Conservation (phyloP, 2,888 invertebrate species). For the Bembecia ichneumoniformis region DNA sequence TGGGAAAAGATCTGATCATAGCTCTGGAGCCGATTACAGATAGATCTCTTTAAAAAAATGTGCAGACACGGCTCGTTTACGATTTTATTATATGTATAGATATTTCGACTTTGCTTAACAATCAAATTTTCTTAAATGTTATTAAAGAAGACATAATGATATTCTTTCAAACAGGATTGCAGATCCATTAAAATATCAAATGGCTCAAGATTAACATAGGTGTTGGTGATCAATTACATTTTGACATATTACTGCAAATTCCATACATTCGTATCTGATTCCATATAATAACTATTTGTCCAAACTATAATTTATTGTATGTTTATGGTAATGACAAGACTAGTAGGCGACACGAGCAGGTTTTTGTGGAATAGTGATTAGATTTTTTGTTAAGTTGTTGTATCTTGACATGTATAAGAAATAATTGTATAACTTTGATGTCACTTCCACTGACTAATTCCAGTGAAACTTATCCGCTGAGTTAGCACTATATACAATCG, state of each 20-base stretch:
- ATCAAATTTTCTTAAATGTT: no score
- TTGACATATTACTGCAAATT: constrained; percentile 48
- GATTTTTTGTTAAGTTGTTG: constrained; percentile 44
- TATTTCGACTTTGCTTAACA: no score
- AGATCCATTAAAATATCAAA: constrained; percentile 17
- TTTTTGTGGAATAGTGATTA: constrained; percentile 59
- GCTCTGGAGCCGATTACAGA: no score
- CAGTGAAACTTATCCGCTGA: no score
- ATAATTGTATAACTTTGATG: no score
- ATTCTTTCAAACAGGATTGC: constrained; percentile 9
- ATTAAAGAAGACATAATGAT: no score
- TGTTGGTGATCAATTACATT: constrained; percentile 39
- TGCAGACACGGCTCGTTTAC: no score
- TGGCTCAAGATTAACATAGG: constrained; percentile 27
- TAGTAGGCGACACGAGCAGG: constrained; percentile 49
- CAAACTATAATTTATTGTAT: constrained; percentile 55
- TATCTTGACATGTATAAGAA: constrained; percentile 27
- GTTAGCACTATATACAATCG: no score
- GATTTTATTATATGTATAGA: no score
- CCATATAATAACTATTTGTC: constrained; percentile 61
- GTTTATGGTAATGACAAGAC: constrained; percentile 54
- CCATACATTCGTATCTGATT: constrained; percentile 32
- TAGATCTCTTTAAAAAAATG: no score
- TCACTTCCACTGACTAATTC: no score
- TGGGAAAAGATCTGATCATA: no score